Evolutionary conservation across 2,797 vertebrate species (phyloP), one percentile per base, ranked within the genome.

Genomic region (Neosilurus mollespiculum): DNA sequence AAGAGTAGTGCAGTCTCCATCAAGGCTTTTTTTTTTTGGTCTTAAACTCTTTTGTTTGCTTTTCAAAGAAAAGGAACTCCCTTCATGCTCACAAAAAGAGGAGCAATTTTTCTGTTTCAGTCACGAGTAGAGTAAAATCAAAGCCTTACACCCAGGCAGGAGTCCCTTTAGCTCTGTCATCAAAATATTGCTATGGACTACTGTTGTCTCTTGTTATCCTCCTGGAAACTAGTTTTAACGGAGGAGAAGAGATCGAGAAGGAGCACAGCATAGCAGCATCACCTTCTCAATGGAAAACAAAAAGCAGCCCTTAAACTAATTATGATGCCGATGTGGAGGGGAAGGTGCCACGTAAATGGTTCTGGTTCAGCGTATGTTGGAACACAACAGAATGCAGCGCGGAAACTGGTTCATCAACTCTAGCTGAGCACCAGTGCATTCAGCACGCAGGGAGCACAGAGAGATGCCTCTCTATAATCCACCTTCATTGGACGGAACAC

Each of bases 71-170:
- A 72, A 71, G 20, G 14, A 67, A 72, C 80, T 81, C 58, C 81
- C 81, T 34, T 83, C 67, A 67, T 51, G 67, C 77, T 64, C 71
- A 78, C 83, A 86, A 80, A 77, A 78, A 78, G 58, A 76, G 82
- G 49, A 54, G 81, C 85, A 83, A 87, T 85, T 88, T 88, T 85
- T 85, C 85, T 71, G 69, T 82, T 82, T 73, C 65, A 30, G 71
- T 81, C 56, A 51, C 54, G 22, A 79, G 78, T 53, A 58, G 54
- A 81, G 78, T 75, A 88, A 78, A 86, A 88, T 86, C 85, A 86
- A 85, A 84, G 82, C 72, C 67, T 66, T 66, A 34, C 59, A 72
- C 24, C 67, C 62, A 84, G 71, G 54, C 83, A 81, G 71, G 75
- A 84, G 86, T 59, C 59, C 65, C 53, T 83, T 81, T 64, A 69